Evolutionary conservation across 2,113 vertebrate species (phyloP), one percentile per base, ranked within the genome.

Genomic region (Miniopterus natalensis): DNA sequence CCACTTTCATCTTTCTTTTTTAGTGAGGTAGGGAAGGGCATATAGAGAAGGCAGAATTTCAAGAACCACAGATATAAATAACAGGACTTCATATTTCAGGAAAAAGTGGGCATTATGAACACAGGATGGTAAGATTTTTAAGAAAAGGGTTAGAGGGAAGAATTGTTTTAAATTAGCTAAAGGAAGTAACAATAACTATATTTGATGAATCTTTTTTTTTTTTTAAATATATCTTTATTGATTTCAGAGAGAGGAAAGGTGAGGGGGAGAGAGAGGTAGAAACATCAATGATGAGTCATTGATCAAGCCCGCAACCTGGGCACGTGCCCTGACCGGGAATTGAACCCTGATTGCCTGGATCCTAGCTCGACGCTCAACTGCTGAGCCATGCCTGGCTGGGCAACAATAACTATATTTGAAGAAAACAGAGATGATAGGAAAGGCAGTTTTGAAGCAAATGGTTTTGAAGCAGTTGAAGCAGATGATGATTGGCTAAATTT

Each of bases 51-150:
- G 27, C 9, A 86, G 53, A 85, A 83, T 36, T 91, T 89, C 10
- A 90, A 94, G 78, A 95, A 77, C 29, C 5, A 92, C 49, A 94
- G 84, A 90, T 57, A 49, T 29, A 75, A 94, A 96, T 90, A n/a
- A 84, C 7, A 81, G 3, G 20, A 40, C 25, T 77, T 85, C 81
- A 84, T 40, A 61, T 70, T 94, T 17, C 63, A 14, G 29, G 53
- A 8, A 66, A 90, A 88, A 88, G n/a, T 21, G 27, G 55, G 59
- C 4, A 13, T 89, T 84, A 51, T 94, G 14, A 92, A 83, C 18
- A 79, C 2, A 92, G 47, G 18, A 85, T 36, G 57, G 15, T 57
- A 73, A 84, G 68, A 93, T 45, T 88, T 86, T 51, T 36, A 36
- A 89, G 57, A 31, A 83, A 91, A 83, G 94, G 6, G 2, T 92